Percentiles rank a stretch among this genome's conserved stretches.
phyloP scores from a whole-genome alignment of 2,888 invertebrate genomes.

The Metallyticus violacea region DNA sequence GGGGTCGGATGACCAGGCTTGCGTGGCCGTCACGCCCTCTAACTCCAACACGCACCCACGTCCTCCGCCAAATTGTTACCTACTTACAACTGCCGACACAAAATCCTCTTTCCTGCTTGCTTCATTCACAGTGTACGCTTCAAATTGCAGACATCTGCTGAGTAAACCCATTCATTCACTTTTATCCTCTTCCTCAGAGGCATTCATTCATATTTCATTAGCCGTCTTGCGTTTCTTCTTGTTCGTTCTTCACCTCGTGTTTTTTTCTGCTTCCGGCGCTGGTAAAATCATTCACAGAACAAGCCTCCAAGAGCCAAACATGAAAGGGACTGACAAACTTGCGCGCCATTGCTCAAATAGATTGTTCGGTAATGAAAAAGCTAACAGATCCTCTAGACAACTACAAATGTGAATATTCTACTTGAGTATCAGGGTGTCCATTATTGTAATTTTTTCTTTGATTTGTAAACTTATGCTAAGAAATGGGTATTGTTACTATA shows the following conservation, averaged over 20 bases:
- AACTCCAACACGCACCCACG: neutral
- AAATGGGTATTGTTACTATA: no score
- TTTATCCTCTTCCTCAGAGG: neutral
- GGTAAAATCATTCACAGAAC: neutral
- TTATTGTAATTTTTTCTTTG: no score
- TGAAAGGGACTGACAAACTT: neutral
- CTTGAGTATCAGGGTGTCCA: no score
- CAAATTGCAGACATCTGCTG: neutral
- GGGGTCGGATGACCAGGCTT: neutral
- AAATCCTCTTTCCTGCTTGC: neutral
- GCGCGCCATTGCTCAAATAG: neutral
- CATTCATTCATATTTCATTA: neutral
- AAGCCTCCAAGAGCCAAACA: neutral
- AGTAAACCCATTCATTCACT: neutral
- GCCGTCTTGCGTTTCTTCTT: neutral
- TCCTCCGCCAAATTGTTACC: neutral
- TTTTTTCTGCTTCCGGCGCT: neutral
- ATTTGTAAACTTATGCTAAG: no score
- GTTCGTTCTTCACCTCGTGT: neutral
- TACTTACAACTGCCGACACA: no score
- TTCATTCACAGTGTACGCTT: neutral
- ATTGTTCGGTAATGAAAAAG: neutral
- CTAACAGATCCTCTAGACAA: neutral
- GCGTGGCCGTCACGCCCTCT: neutral
- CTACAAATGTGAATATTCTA: no score